phyloP scores from a whole-genome alignment of 2,888 invertebrate species.

The Dioctria linearis region DNA sequence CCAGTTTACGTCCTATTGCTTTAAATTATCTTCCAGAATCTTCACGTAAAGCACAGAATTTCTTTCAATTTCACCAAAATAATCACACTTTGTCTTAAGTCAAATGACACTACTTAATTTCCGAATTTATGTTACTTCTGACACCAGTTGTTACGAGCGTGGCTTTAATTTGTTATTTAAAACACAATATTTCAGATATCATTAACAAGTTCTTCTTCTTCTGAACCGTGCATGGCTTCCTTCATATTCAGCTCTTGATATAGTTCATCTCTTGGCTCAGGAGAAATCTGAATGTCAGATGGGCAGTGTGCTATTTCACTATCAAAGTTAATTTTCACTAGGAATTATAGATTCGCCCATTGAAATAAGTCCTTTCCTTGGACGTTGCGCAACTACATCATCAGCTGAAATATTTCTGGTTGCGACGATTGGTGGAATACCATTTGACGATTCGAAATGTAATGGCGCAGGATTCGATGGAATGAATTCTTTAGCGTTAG shows the following conservation, averaged over 20 bases:
- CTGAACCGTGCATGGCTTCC: constrained; percentile 63
- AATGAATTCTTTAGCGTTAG: constrained; percentile 88
- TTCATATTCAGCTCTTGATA: constrained; percentile 62
- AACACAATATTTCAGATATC: no score
- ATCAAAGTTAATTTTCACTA: constrained; percentile 67
- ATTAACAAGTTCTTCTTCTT: constrained; percentile 60
- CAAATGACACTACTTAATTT: no score
- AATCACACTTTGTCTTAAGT: no score
- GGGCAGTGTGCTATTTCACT: constrained; percentile 68
- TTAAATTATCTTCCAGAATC: no score
- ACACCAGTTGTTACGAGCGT: no score
- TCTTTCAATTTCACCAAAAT: no score
- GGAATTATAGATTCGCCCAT: constrained; percentile 69
- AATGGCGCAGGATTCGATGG: constrained; percentile 75
- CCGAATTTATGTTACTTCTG: no score
- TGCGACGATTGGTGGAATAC: constrained; percentile 13
- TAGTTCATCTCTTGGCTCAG: constrained; percentile 44
- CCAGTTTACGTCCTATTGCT: no score
- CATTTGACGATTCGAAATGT: constrained; percentile 20
- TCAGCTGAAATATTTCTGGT: constrained; percentile 59
- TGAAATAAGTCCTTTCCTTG: constrained; percentile 75
- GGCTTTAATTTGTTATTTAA: no score
- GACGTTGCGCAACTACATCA: constrained; percentile 79
- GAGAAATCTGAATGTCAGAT: constrained; percentile 63
- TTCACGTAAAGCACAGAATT: no score